These are phyloP conservation scores for Poicephalus gulielmi DNA, from an alignment of 2,113 vertebrate species.

Conservation along the genomic window DNA sequence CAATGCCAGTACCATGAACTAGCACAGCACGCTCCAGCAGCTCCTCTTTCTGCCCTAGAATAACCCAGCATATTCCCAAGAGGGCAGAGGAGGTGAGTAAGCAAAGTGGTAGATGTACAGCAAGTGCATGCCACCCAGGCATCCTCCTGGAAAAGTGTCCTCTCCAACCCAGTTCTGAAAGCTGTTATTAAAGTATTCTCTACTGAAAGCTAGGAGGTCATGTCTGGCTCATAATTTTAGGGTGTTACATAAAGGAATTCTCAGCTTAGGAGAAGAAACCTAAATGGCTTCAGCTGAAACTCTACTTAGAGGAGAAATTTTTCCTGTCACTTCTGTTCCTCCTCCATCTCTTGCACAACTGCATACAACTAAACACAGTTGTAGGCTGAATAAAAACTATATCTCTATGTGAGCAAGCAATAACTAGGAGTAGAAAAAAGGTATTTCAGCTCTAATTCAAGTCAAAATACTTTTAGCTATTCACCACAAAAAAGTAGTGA, in stretches of 20 bases:
- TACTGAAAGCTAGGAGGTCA: neutral
- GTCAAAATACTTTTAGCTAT: neutral
- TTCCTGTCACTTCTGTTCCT: neutral
- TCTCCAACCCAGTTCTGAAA: neutral
- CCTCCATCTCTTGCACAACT: neutral
- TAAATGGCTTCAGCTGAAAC: neutral
- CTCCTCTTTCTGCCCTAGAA: neutral
- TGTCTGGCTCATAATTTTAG: neutral
- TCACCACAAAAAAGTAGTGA: neutral
- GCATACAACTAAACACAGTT: neutral
- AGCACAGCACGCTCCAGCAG: slow-evolving; percentile 15
- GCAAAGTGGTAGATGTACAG: neutral
- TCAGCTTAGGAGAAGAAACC: neutral
- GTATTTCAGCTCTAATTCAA: neutral
- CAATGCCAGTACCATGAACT: neutral
- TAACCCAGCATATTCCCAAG: neutral
- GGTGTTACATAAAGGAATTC: neutral
- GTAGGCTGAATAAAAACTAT: neutral
- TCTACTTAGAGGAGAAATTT: neutral
- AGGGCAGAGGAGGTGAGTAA: slow-evolving; percentile 32
- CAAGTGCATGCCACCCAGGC: neutral
- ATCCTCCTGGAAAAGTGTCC: neutral
- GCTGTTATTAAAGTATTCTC: neutral
- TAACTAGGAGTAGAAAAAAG: neutral
- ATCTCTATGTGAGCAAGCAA: neutral